Evolutionary conservation across 2,113 vertebrate genomes (phyloP).

Genomic region (Chroicocephalus ridibundus): DNA sequence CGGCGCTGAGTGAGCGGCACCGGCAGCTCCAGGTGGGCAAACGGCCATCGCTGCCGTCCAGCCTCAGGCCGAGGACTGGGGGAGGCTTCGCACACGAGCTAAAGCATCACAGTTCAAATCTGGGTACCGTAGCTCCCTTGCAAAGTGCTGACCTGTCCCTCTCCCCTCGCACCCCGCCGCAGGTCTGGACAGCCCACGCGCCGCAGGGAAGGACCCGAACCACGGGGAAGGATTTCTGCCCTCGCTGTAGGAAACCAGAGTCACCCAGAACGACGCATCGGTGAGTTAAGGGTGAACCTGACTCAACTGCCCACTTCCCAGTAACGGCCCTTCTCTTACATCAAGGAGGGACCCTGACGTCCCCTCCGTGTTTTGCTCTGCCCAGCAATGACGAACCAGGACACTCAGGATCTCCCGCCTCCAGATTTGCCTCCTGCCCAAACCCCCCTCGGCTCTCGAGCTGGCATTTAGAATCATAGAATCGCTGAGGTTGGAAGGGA

Average conservation of each 20-base stretch:
- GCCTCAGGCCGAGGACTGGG: neutral
- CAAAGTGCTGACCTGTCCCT: neutral
- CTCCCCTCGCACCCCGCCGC: too few species aligned
- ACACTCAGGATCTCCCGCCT: neutral
- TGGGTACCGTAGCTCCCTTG: fast-evolving
- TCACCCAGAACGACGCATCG: neutral
- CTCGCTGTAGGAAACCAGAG: neutral
- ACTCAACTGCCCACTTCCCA: neutral
- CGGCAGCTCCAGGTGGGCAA: neutral
- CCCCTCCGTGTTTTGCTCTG: neutral
- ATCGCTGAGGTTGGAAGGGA: too few species aligned
- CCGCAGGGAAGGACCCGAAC: neutral
- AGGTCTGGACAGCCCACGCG: fast-evolving
- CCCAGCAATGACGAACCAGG: fast-evolving
- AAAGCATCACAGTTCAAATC: neutral
- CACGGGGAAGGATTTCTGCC: neutral
- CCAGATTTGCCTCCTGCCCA: neutral
- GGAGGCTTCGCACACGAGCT: neutral
- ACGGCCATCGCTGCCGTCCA: fast-evolving
- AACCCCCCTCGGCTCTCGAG: neutral
- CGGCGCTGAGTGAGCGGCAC: fast-evolving
- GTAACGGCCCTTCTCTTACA: neutral
- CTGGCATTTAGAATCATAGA: neutral
- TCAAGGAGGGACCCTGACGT: neutral
- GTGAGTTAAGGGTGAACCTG: neutral